Base-by-base conservation (phyloP, 92 coral and sea anemone species). In the Pocillopora grandis region DNA sequence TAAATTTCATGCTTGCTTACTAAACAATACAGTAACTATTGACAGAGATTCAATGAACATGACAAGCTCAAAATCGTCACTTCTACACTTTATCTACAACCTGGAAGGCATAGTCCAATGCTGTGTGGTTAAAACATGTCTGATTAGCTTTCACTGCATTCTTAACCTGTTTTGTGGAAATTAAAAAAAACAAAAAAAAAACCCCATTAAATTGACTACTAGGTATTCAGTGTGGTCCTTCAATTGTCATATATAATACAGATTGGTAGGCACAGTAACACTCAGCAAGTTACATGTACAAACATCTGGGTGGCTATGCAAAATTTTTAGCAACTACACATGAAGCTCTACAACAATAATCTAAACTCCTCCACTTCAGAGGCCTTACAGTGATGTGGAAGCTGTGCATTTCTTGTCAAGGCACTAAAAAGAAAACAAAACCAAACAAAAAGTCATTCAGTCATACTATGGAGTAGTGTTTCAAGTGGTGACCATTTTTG, bases 31-130 rank as follows among this genome's bases (percentile, higher is more conserved):
- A 42, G 49, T 1, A 42, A 42, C 49, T 42, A 42, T 2, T 42
- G 49, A 42, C 7, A 42, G 49, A 42, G 3, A 42, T 42, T 42
- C 4, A 42, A 42, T 42, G 49, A 42, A 42, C 3, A 42, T 42
- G 1, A 42, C 49, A 42, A 42, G 66, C 6, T 62, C 66, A 62
- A 62, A 12, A 62, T 62, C 66, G 13, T 62, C 66, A 62, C 68
- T 66, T 31, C 37, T 66, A 66, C 55, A 35, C 10, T 16, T 7
- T 52, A 58, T 31, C 9, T 58, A 62, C 61, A 72, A 96, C 99
- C 91, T 94, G 99, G 86, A 96, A 96, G 31, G 99, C 90, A 90
- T 96, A 96, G 79, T 96, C 99, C 90, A 96, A 73, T 57, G 99
- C 91, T 27, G 93, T 90, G 72, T 96, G 99, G 65, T 93, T 89